A percentile compares a stretch with the other conserved stretches of the same genome.
Conservation (phyloP, 2,113 vertebrate genomes). For the Archilochus colubris region DNA sequence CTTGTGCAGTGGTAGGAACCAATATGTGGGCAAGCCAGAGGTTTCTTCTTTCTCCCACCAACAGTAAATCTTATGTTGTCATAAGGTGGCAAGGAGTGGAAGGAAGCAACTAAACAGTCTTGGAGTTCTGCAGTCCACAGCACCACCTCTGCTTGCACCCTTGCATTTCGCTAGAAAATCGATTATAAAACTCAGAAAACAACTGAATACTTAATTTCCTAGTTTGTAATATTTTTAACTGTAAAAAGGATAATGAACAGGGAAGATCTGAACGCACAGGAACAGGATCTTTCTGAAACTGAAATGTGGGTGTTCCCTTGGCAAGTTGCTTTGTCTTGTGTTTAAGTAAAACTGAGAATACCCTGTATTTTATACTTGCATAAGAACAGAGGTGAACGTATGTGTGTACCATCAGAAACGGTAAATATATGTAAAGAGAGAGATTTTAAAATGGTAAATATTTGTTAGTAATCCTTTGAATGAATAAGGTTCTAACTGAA, state of each 20-base stretch:
- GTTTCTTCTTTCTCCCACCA: not conserved
- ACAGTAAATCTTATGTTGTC: not conserved
- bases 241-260: not conserved
- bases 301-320: not conserved
- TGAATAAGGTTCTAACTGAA: not conserved
- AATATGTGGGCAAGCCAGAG: not conserved
- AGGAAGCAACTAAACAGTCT: not conserved
- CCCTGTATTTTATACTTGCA: not conserved
- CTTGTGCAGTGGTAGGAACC: not conserved
- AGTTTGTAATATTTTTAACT: not conserved
- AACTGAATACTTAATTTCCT: not conserved
- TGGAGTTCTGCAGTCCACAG: not conserved
- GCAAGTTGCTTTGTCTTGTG: not conserved
- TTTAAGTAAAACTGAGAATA: not conserved
- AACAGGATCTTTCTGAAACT: not conserved
- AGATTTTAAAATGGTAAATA: not conserved
- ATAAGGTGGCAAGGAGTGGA: not conserved
- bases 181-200: not conserved
- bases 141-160: not conserved
- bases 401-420: not conserved
- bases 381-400: not conserved
- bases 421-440: not conserved
- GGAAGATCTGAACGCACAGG: not conserved
- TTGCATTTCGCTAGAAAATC: not conserved
- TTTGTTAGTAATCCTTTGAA: not conserved